These are phyloP conservation scores for Rissa tridactyla DNA, from an alignment of 2,113 vertebrate species.

Conservation along the genomic window DNA sequence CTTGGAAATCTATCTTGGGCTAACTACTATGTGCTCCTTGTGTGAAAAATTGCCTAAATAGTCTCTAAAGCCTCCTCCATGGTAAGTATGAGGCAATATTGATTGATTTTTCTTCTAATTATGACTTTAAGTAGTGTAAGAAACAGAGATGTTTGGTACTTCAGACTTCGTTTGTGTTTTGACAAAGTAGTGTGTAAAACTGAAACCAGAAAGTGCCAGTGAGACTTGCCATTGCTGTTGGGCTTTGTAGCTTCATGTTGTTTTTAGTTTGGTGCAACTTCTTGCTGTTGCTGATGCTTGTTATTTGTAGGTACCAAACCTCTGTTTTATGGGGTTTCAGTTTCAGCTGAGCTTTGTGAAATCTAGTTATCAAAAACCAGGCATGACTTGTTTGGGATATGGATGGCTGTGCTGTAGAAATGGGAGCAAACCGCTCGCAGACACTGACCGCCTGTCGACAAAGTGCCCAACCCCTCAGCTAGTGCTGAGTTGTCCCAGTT, in stretches of 20 bases:
- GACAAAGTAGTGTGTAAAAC: background rate
- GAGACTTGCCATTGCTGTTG: background rate
- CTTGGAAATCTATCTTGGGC: background rate
- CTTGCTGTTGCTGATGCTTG: background rate
- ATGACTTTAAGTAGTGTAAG: background rate
- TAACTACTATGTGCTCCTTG: background rate
- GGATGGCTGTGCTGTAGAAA: background rate
- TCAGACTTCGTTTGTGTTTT: background rate
- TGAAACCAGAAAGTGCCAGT: background rate
- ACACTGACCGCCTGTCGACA: background rate
- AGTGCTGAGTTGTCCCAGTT: background rate
- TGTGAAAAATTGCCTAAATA: background rate
- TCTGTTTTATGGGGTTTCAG: background rate
- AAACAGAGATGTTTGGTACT: background rate
- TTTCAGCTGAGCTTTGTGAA: background rate
- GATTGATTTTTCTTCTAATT: background rate
- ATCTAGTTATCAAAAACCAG: background rate
- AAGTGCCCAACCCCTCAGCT: background rate
- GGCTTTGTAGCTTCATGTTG: background rate
- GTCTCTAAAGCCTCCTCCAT: background rate
- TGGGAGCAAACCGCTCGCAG: accelerated
- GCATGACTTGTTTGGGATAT: background rate
- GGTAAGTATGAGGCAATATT: background rate
- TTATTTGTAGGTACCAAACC: background rate
- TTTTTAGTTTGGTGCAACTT: background rate